These are phyloP conservation scores for Plebejus argus DNA, from an alignment of 2,888 invertebrate genomes.

Conservation along the genomic window DNA sequence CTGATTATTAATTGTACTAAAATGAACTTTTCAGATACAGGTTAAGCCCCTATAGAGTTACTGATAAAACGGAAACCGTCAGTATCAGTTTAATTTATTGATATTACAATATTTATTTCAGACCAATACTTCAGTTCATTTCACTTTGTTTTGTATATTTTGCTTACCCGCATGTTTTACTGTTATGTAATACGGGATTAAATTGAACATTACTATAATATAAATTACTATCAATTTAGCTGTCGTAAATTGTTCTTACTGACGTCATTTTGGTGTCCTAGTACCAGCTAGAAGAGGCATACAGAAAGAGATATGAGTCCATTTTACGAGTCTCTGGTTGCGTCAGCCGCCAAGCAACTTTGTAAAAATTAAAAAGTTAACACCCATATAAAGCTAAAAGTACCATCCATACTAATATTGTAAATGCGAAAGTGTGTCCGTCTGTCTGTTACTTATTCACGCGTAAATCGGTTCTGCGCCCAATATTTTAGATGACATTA, in stretches of 20 bases:
- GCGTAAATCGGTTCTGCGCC: too few species aligned
- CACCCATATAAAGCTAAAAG: too few species aligned
- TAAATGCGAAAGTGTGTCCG: too few species aligned
- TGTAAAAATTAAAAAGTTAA: too few species aligned
- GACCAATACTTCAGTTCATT: not conserved
- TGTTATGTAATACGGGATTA: not conserved
- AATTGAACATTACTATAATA: not conserved
- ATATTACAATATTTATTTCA: not conserved
- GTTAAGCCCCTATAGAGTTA: not conserved
- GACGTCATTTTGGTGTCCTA: not conserved
- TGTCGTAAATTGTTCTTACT: not conserved
- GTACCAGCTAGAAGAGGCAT: not conserved
- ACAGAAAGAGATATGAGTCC: not conserved
- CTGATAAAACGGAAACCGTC: not conserved
- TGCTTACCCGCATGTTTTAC: not conserved
- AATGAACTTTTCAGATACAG: not conserved
- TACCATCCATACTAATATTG: too few species aligned
- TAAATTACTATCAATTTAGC: not conserved
- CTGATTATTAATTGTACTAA: too few species aligned
- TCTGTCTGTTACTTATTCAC: too few species aligned
- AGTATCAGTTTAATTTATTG: not conserved
- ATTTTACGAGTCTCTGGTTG: too few species aligned
- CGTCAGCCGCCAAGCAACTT: too few species aligned
- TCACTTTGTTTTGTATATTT: conserved; percentile 8
- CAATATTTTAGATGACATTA: too few species aligned